Evolutionary conservation across 1,140 invertebrate genomes (phyloP).

Genomic region (Doryteuthis pealeii): DNA sequence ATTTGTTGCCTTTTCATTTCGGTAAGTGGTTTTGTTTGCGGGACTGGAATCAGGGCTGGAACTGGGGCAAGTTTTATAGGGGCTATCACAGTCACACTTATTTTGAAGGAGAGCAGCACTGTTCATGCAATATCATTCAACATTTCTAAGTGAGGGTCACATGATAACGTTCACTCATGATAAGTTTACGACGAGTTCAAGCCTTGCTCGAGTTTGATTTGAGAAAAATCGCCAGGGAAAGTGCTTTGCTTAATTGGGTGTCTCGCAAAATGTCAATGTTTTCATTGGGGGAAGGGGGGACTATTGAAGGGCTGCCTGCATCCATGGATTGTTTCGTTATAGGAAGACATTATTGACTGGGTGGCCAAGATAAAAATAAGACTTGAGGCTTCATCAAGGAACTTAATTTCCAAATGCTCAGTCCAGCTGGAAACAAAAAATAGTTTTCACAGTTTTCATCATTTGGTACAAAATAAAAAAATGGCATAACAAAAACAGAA

Average conservation of each 20-base stretch:
- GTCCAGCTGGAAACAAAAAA: conserved; percentile 39
- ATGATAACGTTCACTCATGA: not conserved
- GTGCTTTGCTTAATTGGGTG: not conserved
- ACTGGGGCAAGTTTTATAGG: not conserved
- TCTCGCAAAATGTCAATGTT: not conserved
- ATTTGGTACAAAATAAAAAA: too few relatives aligned
- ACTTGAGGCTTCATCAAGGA: conserved; percentile 34
- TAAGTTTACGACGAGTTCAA: not conserved
- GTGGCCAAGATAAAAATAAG: conserved; percentile 42
- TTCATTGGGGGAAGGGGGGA: too few relatives aligned
- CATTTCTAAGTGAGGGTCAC: not conserved
- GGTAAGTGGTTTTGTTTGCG: not conserved
- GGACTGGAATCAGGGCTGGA: not conserved
- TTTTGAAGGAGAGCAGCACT: not conserved
- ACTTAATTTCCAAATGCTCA: conserved; percentile 47
- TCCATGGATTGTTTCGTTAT: conserved; percentile 11
- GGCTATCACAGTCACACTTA: not conserved
- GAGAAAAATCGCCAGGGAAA: not conserved
- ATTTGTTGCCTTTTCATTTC: not conserved
- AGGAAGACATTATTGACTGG: conserved; percentile 39
- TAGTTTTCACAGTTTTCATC: not conserved
- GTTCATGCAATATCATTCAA: not conserved
- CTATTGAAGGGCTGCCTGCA: not conserved
- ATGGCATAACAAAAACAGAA: too few relatives aligned
- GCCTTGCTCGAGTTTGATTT: not conserved